Percentiles rank a stretch among this genome's conserved stretches.
Conservation (phyloP, 2,113 vertebrate genomes). For the Saimiri boliviensis region DNA sequence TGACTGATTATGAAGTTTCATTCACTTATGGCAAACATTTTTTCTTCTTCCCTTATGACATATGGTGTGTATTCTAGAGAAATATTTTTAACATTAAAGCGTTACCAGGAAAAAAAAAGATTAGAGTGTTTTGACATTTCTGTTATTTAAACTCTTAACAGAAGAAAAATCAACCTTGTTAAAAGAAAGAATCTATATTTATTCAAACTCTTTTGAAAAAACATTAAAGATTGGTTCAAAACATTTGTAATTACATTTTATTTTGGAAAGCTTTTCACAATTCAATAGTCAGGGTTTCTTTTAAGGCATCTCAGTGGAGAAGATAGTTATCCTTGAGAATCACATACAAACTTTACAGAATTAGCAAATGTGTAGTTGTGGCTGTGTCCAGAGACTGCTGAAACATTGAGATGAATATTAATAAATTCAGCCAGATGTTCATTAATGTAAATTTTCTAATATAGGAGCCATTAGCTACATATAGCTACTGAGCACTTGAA, state of each 20-base stretch:
- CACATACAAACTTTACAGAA: neutral
- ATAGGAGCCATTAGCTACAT: neutral
- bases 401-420: neutral
- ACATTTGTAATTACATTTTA: slow-evolving; percentile 76
- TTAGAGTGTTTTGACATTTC: slow-evolving; percentile 75
- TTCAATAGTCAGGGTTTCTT: slow-evolving; percentile 40
- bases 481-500: neutral
- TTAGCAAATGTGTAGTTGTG: neutral
- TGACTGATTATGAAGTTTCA: slow-evolving; percentile 53
- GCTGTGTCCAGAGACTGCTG: neutral
- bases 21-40: slow-evolving; percentile 49
- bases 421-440: neutral
- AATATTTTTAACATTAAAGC: slow-evolving; percentile 75
- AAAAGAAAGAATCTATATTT: slow-evolving; percentile 75
- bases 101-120: slow-evolving; percentile 60
- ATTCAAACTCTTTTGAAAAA: slow-evolving; percentile 73
- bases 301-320: neutral
- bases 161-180: slow-evolving; percentile 74
- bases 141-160: slow-evolving; percentile 73
- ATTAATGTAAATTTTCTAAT: neutral
- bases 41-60: slow-evolving; percentile 28
- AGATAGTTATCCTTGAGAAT: slow-evolving; percentile 7
- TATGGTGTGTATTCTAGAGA: slow-evolving; percentile 62
- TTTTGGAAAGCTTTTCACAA: slow-evolving; percentile 64
- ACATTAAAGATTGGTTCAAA: slow-evolving; percentile 69